Percentiles rank a stretch among this genome's conserved stretches.
Evolutionary conservation across 2,888 invertebrate genomes (phyloP).

Genomic region (Ochropacha duplaris): DNA sequence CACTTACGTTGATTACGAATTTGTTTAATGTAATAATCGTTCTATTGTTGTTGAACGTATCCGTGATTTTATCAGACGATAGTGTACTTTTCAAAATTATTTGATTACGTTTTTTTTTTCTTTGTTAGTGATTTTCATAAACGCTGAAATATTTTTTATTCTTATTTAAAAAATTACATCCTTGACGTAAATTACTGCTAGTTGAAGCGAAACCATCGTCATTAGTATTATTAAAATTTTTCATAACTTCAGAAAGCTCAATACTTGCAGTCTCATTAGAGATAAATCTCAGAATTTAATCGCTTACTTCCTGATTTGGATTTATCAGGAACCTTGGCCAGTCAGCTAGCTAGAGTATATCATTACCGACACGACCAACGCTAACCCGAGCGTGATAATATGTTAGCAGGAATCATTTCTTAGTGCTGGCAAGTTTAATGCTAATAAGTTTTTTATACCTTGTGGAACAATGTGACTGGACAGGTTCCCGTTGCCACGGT

Average conservation of each 20-base stretch:
- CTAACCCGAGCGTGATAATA: slow-evolving; percentile 1
- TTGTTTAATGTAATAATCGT: slow-evolving; percentile 25
- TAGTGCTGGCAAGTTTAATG: slow-evolving; percentile 19
- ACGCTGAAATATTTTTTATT: neutral
- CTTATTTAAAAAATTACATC: too few relatives aligned
- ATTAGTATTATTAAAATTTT: neutral
- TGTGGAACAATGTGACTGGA: slow-evolving; percentile 29
- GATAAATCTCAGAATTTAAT: neutral
- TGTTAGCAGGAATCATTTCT: neutral
- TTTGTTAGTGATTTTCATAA: neutral
- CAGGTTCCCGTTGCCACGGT: slow-evolving; percentile 30
- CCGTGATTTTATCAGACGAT: slow-evolving; percentile 6
- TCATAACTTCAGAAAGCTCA: neutral
- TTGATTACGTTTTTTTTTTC: neutral
- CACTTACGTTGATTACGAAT: slow-evolving; percentile 16
- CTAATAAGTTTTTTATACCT: slow-evolving; percentile 45
- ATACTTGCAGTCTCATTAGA: neutral
- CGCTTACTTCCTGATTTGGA: neutral
- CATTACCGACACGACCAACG: neutral
- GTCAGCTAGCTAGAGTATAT: neutral
- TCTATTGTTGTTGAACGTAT: slow-evolving; percentile 22
- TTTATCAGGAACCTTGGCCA: neutral
- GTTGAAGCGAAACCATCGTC: neutral
- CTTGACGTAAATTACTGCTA: neutral
- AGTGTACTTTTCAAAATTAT: neutral